A percentile compares a stretch with the other conserved stretches of the same genome.
Evolutionary conservation across 2,113 vertebrate species (phyloP).

Genomic region (Melanerpes formicivorus): DNA sequence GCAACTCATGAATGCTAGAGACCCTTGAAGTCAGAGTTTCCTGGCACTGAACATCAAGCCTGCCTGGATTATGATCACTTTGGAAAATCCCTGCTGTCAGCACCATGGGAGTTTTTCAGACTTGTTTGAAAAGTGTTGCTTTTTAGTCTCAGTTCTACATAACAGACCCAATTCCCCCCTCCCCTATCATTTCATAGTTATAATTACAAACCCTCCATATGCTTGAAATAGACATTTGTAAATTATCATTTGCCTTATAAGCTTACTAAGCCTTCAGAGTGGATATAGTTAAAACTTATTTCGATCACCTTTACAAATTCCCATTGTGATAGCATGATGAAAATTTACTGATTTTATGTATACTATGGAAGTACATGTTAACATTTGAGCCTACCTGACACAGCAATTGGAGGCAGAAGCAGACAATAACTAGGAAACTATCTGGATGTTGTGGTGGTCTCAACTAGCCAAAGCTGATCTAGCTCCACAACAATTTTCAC

Average conservation of each 20-base stretch:
- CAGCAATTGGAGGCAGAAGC: slow-evolving; percentile 16
- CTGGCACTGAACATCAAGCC: slow-evolving; percentile 23
- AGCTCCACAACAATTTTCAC: slow-evolving; percentile 32
- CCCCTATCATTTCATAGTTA: neutral
- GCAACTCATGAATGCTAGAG: neutral
- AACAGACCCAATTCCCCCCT: neutral
- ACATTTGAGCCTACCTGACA: slow-evolving; percentile 26
- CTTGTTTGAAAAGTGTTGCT: neutral
- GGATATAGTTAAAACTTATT: slow-evolving; percentile 14
- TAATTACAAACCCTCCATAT: neutral
- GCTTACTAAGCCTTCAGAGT: neutral
- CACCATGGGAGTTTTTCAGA: neutral
- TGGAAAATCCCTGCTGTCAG: slow-evolving; percentile 52
- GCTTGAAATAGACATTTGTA: neutral
- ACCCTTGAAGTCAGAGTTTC: slow-evolving; percentile 60
- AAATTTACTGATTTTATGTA: slow-evolving; percentile 25
- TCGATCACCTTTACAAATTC: slow-evolving; percentile 4
- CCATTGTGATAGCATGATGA: neutral
- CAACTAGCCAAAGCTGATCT: slow-evolving; percentile 49
- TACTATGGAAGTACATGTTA: neutral
- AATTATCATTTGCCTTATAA: neutral
- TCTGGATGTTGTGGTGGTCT: slow-evolving; percentile 10
- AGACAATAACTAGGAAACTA: slow-evolving; percentile 52
- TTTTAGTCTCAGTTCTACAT: neutral
- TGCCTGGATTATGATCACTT: neutral